Percentiles rank a stretch among this genome's conserved stretches.
Conservation (phyloP, 2,888 invertebrate genomes). For the Amblyjoppa fuscipennis region DNA sequence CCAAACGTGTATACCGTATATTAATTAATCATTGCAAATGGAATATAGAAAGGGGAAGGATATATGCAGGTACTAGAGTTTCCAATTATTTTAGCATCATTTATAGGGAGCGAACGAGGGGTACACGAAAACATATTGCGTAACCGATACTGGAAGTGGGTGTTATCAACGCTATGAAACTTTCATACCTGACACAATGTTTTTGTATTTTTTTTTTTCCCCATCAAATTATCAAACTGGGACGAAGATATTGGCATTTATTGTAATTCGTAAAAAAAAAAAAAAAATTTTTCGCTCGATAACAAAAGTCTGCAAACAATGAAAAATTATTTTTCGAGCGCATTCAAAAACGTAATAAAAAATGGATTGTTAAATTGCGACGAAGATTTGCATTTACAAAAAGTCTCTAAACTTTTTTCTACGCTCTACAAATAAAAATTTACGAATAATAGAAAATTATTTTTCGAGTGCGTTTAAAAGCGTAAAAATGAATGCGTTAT, state of each 20-base stretch:
- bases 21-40: conserved; percentile 61
- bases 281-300: neutral
- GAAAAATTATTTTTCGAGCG: no score
- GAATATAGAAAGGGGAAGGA: conserved; percentile 46
- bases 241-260: neutral
- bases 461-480: no score
- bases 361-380: no score
- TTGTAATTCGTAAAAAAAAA: no score
- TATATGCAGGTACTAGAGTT: conserved; percentile 3
- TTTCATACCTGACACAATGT: neutral
- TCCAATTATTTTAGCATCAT: conserved; percentile 44
- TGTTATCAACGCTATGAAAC: neutral
- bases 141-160: neutral
- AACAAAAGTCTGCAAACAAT: neutral
- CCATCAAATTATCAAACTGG: neutral
- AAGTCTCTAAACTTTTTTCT: no score
- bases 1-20: conserved; percentile 35
- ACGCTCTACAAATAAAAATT: no score
- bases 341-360: no score
- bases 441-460: no score
- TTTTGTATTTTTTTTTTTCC: neutral
- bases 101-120: neutral
- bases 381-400: no score
- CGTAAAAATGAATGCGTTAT: no score
- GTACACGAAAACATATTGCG: conserved; percentile 4